These are phyloP conservation scores for Stigmatopora nigra DNA, from an alignment of 2,113 vertebrate species.

Conservation along the genomic window DNA sequence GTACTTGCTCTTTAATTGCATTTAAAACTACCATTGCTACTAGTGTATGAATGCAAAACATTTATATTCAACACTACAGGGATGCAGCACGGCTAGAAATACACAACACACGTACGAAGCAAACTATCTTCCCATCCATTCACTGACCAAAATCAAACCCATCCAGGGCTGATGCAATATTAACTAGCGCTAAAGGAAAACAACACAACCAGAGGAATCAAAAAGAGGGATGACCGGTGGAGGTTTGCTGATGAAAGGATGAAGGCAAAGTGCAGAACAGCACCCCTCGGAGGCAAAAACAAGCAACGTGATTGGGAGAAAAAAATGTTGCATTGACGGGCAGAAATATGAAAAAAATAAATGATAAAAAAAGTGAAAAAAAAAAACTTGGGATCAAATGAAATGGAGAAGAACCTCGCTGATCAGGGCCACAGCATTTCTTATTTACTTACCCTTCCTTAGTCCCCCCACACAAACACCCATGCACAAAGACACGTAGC, in stretches of 20 bases:
- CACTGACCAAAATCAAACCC: slow-evolving; percentile 34
- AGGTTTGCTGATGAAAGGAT: slow-evolving; percentile 27
- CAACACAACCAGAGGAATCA: slow-evolving; percentile 18
- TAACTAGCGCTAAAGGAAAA: slow-evolving; percentile 47
- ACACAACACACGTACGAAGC: slow-evolving; percentile 41
- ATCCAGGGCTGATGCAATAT: slow-evolving; percentile 49
- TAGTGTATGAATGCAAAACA: not conserved
- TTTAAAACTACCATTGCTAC: not conserved
- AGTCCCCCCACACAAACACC: slow-evolving; percentile 34
- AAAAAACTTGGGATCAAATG: slow-evolving; percentile 67
- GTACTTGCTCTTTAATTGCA: slow-evolving; percentile 19
- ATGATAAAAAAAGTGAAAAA: not conserved
- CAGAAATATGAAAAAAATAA: not conserved
- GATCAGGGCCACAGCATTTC: slow-evolving; percentile 74
- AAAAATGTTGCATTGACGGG: too few relatives aligned
- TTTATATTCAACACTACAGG: slow-evolving; percentile 50
- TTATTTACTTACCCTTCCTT: slow-evolving; percentile 68
- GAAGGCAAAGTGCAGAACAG: slow-evolving; percentile 27
- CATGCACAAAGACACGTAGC: slow-evolving; percentile 38
- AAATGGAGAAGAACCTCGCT: slow-evolving; percentile 64
- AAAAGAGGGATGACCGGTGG: slow-evolving; percentile 10
- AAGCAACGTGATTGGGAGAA: slow-evolving; percentile 11
- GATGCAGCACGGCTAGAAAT: slow-evolving; percentile 14
- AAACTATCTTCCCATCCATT: slow-evolving; percentile 7
- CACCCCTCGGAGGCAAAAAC: slow-evolving; percentile 50